Percentiles rank a stretch among this genome's conserved stretches.
Evolutionary conservation across 2,797 vertebrate species (phyloP).

Genomic region (Tauraco hartlaubi): DNA sequence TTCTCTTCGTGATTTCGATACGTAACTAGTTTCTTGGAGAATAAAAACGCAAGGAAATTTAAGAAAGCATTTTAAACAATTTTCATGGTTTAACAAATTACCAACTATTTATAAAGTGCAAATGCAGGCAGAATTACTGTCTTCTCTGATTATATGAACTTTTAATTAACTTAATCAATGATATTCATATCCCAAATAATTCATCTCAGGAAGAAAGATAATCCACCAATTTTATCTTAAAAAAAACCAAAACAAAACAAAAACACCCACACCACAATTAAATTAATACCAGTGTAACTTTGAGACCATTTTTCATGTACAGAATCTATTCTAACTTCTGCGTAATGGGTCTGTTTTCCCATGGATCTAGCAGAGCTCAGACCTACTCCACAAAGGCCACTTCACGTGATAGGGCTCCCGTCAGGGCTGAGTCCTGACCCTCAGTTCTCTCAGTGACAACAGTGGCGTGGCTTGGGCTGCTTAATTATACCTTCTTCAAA

Average conservation of each 20-base stretch:
- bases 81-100: neutral
- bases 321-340: neutral
- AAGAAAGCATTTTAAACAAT: neutral
- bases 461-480: neutral
- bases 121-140: neutral
- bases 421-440: neutral
- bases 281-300: neutral
- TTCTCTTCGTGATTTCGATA: neutral
- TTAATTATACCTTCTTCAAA: neutral
- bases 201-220: neutral
- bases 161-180: conserved; percentile 15
- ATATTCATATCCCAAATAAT: neutral
- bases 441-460: neutral
- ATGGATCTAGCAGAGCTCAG: neutral
- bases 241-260: neutral
- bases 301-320: neutral
- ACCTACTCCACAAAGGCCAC: neutral
- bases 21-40: neutral
- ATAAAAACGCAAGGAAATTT: neutral
- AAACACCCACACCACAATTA: neutral
- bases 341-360: neutral
- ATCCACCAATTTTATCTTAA: neutral
- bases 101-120: neutral
- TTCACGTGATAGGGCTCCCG: neutral
- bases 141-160: neutral